Percentiles rank a stretch among this genome's conserved stretches.
Evolutionary conservation across 1,140 invertebrate genomes (phyloP).

Genomic region (Papilio aristodemus): DNA sequence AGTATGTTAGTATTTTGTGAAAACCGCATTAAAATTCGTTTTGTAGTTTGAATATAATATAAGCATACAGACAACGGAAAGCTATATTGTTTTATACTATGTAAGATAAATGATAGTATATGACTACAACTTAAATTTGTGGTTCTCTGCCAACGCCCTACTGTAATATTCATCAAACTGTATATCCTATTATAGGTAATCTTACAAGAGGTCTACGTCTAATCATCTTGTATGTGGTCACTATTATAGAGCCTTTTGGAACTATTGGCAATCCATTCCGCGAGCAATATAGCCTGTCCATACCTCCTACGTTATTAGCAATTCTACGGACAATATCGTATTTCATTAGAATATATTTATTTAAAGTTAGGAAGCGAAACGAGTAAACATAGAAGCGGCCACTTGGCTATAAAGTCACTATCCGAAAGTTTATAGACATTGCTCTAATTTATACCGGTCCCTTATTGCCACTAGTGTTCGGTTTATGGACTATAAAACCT

Average conservation of each 20-base stretch:
- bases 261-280: background rate
- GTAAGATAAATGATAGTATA: no score
- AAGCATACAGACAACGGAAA: no score
- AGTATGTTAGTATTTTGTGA: no score
- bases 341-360: slow-evolving; percentile 15
- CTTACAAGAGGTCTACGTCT: background rate
- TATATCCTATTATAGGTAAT: no score
- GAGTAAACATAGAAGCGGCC: slow-evolving; percentile 12
- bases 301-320: background rate
- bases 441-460: slow-evolving; percentile 21
- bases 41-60: no score
- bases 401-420: slow-evolving; percentile 21
- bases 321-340: slow-evolving; percentile 9
- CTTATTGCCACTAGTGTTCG: slow-evolving; percentile 22
- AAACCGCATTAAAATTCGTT: no score
- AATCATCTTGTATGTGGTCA: background rate
- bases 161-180: background rate
- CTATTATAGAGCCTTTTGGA: background rate
- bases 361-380: slow-evolving; percentile 20
- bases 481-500: slow-evolving; percentile 19
- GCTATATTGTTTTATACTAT: no score
- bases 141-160: no score
- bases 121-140: no score
- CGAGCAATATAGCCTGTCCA: slow-evolving; percentile 1
- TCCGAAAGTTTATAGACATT: slow-evolving; percentile 21